These are phyloP conservation scores for Scatophagus argus DNA, from an alignment of 2,113 vertebrate genomes.

Conservation along the genomic window DNA sequence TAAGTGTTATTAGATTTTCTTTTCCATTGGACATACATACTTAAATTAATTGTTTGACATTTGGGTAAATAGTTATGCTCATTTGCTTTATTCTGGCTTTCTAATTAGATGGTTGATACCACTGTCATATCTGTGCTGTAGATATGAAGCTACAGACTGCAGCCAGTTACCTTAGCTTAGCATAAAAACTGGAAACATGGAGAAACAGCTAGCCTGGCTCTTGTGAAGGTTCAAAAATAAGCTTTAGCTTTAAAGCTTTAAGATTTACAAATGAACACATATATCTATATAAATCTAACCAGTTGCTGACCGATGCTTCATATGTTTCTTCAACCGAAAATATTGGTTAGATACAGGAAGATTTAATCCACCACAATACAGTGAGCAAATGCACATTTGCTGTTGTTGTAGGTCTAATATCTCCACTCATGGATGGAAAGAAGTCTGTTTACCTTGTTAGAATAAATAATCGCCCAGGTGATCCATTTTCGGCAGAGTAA, in stretches of 20 bases:
- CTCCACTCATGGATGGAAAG: slow-evolving; percentile 2
- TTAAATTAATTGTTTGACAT: background rate
- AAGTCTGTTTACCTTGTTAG: slow-evolving; percentile 31
- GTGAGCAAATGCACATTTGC: background rate
- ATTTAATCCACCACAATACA: background rate
- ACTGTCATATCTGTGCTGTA: background rate
- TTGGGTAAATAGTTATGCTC: background rate
- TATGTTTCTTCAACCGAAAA: background rate
- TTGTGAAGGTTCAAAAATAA: background rate
- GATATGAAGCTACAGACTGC: background rate
- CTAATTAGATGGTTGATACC: background rate
- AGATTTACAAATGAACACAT: too few species aligned
- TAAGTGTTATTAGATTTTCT: slow-evolving; percentile 13
- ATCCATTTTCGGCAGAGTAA: slow-evolving; percentile 32
- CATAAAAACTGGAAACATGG: background rate
- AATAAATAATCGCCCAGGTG: slow-evolving; percentile 11
- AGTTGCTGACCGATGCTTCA: background rate
- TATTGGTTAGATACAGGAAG: background rate
- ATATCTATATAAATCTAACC: too few species aligned
- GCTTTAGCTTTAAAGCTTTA: too few species aligned
- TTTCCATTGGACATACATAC: background rate
- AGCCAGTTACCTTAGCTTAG: background rate
- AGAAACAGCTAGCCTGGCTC: background rate
- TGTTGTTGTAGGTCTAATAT: slow-evolving; percentile 21
- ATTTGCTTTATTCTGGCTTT: background rate